Evolutionary conservation across 2,888 invertebrate genomes (phyloP), one percentile per base, ranked within the genome.

Genomic region (Lithophane socia): DNA sequence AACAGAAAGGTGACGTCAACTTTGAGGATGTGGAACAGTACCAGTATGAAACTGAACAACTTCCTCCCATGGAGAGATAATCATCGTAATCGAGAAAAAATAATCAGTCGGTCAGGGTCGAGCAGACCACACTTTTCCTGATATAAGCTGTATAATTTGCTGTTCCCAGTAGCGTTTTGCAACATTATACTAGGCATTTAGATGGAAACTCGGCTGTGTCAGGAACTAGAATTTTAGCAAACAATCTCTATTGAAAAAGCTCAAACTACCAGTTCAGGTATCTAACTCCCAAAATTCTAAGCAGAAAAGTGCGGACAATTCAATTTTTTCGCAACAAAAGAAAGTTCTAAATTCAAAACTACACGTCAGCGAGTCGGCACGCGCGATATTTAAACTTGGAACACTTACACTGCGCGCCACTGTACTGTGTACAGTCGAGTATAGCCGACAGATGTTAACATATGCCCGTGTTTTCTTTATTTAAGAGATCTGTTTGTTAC

Each of bases 401-500:
- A 87, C 87, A 69, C 73, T 80, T 86, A 86, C 82, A 89, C 90
- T 90, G 87, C 86, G 82, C 90, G 86, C 90, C 88, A 84, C 90
- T 68, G 77, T 68, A 78, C 47, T 54, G 58, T 91, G 93, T 93
- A 93, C 94, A 88, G 86, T 83, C 86, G 80, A 80, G 90, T 90
- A 82, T 88, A 83, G 91, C 92, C 92, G 92, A 94, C 96, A 96
- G 96, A 95, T 96, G 96, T 94, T 94, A 96, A 95, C 96, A 96
- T 95, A 96, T 94, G 96, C 94, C 93, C 92, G 93, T 96, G 96
- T 95, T 96, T 96, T 96, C 96, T 96, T 96, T 96, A 96, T 96
- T 96, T 96, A 96, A 95, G 94, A 94, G 95, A 94, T 94, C 93
- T 95, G 96, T 96, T 95, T 95, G 96, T 96, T 96, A 95, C 95